Percentiles rank a stretch among this genome's conserved stretches.
Evolutionary conservation across 2,113 vertebrate genomes (phyloP).

Genomic region (Urocitellus parryii): DNA sequence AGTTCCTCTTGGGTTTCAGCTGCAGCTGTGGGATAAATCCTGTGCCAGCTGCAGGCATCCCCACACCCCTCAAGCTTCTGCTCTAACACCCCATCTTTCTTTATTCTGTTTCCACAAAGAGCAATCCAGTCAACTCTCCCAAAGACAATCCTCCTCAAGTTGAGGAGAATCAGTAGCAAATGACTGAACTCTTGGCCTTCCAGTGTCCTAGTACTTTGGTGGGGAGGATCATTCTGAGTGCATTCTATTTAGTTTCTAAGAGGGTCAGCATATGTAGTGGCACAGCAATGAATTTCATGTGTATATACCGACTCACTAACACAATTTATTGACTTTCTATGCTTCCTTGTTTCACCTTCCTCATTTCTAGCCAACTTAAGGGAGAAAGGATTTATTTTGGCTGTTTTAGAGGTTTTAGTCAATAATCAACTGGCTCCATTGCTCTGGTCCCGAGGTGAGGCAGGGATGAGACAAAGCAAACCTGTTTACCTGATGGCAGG

Average conservation of each 20-base stretch:
- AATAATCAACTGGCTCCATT: not conserved
- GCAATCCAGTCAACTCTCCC: not conserved
- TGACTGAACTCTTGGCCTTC: not conserved
- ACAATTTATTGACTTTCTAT: not conserved
- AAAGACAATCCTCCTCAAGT: not conserved
- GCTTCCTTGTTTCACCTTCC: not conserved
- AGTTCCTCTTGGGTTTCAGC: not conserved
- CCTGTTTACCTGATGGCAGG: not conserved
- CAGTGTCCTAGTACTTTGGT: not conserved
- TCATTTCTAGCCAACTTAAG: not conserved
- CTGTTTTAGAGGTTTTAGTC: not conserved
- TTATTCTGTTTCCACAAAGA: not conserved
- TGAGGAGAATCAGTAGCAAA: not conserved
- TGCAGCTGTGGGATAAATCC: not conserved
- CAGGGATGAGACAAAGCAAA: not conserved
- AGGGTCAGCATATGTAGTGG: not conserved
- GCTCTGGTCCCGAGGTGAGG: not conserved
- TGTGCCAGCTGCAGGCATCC: not conserved
- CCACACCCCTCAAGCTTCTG: fast-evolving
- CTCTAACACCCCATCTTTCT: not conserved
- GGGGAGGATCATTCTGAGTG: not conserved
- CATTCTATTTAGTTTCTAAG: not conserved
- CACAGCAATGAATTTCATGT: not conserved
- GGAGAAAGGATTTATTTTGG: not conserved
- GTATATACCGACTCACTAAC: not conserved